Base-by-base conservation (phyloP, 2,113 vertebrate species). In the Lasiurus cinereus region DNA sequence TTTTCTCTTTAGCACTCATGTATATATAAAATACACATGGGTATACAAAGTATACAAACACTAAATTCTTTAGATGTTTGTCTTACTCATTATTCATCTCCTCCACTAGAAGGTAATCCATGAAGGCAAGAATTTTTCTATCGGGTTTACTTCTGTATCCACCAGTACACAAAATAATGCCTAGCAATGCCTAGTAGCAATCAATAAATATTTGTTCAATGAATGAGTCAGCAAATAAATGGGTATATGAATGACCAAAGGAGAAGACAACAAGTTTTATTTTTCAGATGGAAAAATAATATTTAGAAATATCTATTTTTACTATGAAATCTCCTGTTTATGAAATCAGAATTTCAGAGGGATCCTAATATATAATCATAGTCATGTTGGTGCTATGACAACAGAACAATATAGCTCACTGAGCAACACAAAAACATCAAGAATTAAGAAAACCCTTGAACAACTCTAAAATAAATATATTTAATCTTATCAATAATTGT, bases 201-300 rank as follows among this genome's bases (percentile, higher is more conserved):
- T 54, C 21, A 86, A 56, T 36, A 91, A 88, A 39, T 69, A 96
- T 89, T 52, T 95, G 16, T 36, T 91, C 33, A 91, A 15, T 86
- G 27, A 83, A 18, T 18, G 29, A 62, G n/a, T 52, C 66, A 74
- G 78, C 3, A 89, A 73, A 67, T 48, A 59, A 36, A 33, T 56
- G 48, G 10, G n/a, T 64, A 8, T 16, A 27, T 88, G 1, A 87
- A 79, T 78, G 24, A 88, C 78, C 59, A 73, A 50, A 96, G 50
- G 29, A 93, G 4, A 91, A 90, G 88, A 66, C 0, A 79, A 59
- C 50, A n/a, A 66, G 50, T 33, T 67, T 77, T 78, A n/a, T 27
- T 46, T 90, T 94, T 88, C 62, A 84, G 1, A 29, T 10, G 6
- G 69, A 77, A 91, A 96, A 73, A 78, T 85, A 93, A 59, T 82